Evolutionary conservation across 2,797 vertebrate species (phyloP).

Genomic region (Dicrostonyx torquatus): DNA sequence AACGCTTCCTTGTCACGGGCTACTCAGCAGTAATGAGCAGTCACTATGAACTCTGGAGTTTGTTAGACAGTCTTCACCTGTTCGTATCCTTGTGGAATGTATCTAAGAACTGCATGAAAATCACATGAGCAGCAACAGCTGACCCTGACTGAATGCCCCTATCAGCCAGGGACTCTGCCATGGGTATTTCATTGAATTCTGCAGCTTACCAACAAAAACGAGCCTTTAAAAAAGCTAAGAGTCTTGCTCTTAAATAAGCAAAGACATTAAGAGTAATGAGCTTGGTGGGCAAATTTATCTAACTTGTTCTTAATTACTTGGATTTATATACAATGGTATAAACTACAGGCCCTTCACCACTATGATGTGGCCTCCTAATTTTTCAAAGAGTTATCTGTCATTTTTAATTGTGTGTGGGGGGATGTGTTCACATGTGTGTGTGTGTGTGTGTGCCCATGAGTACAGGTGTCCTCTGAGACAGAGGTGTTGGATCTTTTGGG

Average conservation of each 20-base stretch:
- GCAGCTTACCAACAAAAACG: slow-evolving; percentile 21
- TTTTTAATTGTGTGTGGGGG: not conserved
- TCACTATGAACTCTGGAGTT: not conserved
- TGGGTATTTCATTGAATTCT: not conserved
- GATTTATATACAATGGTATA: not conserved
- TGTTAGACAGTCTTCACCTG: no score
- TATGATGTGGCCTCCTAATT: not conserved
- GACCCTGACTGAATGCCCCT: not conserved
- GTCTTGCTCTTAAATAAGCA: not conserved
- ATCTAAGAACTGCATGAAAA: not conserved
- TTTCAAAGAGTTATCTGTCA: not conserved
- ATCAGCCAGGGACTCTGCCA: not conserved
- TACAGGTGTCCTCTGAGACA: not conserved
- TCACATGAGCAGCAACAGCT: not conserved
- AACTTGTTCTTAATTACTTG: slow-evolving; percentile 4
- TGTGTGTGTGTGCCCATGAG: not conserved
- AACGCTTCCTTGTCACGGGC: not conserved
- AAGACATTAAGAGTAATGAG: slow-evolving; percentile 15
- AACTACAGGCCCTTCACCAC: not conserved
- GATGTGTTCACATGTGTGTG: not conserved
- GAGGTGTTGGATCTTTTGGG: not conserved
- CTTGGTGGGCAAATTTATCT: not conserved
- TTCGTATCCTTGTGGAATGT: not conserved
- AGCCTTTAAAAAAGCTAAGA: not conserved
- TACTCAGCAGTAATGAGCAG: not conserved